phyloP scores from a whole-genome alignment of 2,888 invertebrate genomes.

The Dilophus febrilis region DNA sequence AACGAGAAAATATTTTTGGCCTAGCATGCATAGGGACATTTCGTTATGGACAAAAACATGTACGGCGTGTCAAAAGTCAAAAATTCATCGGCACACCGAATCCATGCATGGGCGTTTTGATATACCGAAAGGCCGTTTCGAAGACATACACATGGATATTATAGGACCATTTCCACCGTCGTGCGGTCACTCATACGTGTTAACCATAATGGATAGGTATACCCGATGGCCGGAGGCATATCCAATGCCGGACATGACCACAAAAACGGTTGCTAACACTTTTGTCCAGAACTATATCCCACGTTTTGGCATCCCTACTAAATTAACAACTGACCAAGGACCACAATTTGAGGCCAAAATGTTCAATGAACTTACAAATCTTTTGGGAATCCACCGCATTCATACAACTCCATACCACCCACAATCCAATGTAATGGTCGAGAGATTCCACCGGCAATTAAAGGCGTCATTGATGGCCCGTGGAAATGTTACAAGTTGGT shows the following conservation, averaged over 20 bases:
- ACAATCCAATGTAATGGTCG: slow-evolving; percentile 24
- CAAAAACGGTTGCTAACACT: slow-evolving; percentile 15
- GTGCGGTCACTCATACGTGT: slow-evolving; percentile 17
- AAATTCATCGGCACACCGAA: not conserved
- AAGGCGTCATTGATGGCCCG: slow-evolving; percentile 22
- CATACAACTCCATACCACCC: slow-evolving; percentile 22
- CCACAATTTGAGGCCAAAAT: slow-evolving; percentile 20
- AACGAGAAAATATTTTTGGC: slow-evolving; percentile 9
- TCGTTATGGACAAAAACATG: slow-evolving; percentile 4
- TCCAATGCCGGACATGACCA: slow-evolving; percentile 13
- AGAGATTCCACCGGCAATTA: slow-evolving; percentile 24
- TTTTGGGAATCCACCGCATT: slow-evolving; percentile 14
- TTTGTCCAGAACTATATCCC: slow-evolving; percentile 24
- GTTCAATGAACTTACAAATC: slow-evolving; percentile 15
- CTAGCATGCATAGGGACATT: not conserved
- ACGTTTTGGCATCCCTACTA: slow-evolving; percentile 23
- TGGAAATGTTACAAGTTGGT: slow-evolving; percentile 13
- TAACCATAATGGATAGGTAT: slow-evolving; percentile 17
- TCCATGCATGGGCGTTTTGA: not conserved
- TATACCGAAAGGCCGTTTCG: not conserved
- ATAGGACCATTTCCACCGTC: slow-evolving; percentile 16
- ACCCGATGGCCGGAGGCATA: slow-evolving; percentile 15
- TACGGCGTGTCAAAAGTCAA: not conserved
- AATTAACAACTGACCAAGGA: slow-evolving; percentile 14
- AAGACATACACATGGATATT: not conserved